phyloP scores from a whole-genome alignment of 1,140 invertebrate genomes.

The Drosophila aff. region DNA sequence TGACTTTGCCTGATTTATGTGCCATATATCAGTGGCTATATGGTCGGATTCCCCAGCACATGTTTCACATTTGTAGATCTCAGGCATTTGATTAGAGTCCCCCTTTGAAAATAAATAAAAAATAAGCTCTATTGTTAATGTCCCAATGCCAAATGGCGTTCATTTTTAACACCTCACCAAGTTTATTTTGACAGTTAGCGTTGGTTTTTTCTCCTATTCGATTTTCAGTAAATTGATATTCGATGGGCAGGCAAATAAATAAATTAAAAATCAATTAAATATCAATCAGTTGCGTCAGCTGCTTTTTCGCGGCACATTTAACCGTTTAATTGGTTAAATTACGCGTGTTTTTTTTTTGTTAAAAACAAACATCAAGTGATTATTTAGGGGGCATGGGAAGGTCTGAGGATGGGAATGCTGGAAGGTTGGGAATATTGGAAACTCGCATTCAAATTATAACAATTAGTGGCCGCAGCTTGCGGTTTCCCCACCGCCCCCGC shows the following conservation, averaged over 20 bases:
- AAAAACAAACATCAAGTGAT: slow-evolving; percentile 37
- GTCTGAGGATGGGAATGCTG: neutral
- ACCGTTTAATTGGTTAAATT: slow-evolving; percentile 59
- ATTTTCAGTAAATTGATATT: slow-evolving; percentile 60
- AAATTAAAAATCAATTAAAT: slow-evolving; percentile 78
- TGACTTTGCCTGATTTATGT: slow-evolving; percentile 66
- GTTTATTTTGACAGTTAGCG: slow-evolving; percentile 57
- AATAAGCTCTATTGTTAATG: slow-evolving; percentile 38
- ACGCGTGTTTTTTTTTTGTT: slow-evolving; percentile 45
- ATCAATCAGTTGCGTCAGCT: slow-evolving; percentile 65
- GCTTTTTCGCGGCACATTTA: slow-evolving; percentile 56
- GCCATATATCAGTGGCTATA: slow-evolving; percentile 54
- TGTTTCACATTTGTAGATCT: slow-evolving; percentile 75
- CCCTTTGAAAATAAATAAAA: slow-evolving; percentile 10
- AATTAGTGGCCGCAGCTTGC: slow-evolving; percentile 60
- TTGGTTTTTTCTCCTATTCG: slow-evolving; percentile 8
- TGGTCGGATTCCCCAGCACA: slow-evolving; percentile 51
- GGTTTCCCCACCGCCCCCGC: slow-evolving; percentile 9
- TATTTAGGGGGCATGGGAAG: neutral
- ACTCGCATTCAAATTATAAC: slow-evolving; percentile 55
- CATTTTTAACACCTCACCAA: slow-evolving; percentile 65
- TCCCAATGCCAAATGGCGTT: slow-evolving; percentile 63
- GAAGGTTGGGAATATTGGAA: slow-evolving; percentile 9
- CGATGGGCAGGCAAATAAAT: slow-evolving; percentile 64
- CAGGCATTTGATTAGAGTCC: slow-evolving; percentile 55